Base-by-base conservation (phyloP, 2,113 vertebrate species). In the Craseonycteris thonglongyai region DNA sequence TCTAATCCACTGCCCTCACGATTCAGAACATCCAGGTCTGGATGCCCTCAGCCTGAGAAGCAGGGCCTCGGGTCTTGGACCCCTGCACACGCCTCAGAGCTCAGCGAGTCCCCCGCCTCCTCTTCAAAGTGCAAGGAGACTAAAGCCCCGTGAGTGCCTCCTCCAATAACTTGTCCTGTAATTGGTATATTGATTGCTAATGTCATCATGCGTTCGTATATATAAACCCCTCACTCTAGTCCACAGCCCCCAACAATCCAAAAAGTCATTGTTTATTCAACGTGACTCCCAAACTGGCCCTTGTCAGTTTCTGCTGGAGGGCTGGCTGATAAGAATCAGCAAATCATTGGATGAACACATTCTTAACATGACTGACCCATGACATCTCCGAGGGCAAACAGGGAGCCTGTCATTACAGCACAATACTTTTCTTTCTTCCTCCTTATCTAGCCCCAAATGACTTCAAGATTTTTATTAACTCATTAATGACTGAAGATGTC, bases 321-420 rank as follows among this genome's bases (percentile, higher is more conserved):
- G 98, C 98, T 97, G 95, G 95, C 98, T 99, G 99, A 99, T 99
- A 99, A 99, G 98, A 98, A 99, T 99, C 99, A 99, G 98, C 96
- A 98, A 99, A 99, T 99, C 99, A 99, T 99, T 99, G 99, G 99
- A 99, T 98, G 97, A 99, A 99, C 99, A 99, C 99, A 99, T 99
- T 99, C 99, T 99, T 99, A 99, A 99, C 99, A 99, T 99, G 99
- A 98, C 99, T 99, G 99, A 99, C 99, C 99, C 99, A 98, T 99
- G 99, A 99, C 99, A 99, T 99, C 99, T 98, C 98, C 97, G 98
- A 93, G 98, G 98, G 98, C 99, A 98, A 98, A 98, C 97, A 9
- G 98, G 97, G 98, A 99, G 98, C 98, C 99, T 99, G 99, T 99
- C 99, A 99, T 99, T 99, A 99, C 98, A 98, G 98, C 96, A 99